These are phyloP conservation scores for Lates calcarifer DNA, from an alignment of 2,113 vertebrate species.

Conservation along the genomic window DNA sequence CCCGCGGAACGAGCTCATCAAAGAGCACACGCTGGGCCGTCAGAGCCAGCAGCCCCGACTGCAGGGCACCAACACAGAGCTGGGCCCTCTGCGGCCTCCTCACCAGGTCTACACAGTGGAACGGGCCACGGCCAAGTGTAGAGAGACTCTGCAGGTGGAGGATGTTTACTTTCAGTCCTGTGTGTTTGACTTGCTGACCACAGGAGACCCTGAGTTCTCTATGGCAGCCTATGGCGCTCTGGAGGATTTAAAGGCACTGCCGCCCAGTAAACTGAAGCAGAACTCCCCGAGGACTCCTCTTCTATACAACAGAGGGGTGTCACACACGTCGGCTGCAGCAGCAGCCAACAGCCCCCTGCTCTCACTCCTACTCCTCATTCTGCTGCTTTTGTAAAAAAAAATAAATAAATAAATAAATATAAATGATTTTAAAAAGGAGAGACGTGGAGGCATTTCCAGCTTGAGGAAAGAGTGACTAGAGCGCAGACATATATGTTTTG, in stretches of 20 bases:
- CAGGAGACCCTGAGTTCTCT: conserved; percentile 88
- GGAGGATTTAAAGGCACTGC: conserved; percentile 88
- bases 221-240: conserved; percentile 87
- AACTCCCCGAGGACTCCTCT: conserved; percentile 80
- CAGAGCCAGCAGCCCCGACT: conserved; percentile 72
- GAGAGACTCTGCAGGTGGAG: conserved; percentile 87
- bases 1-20: conserved; percentile 87
- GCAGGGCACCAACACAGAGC: conserved; percentile 71
- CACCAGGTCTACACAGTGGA: conserved; percentile 84
- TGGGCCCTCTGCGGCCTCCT: conserved; percentile 68
- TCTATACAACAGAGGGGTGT: conserved; percentile 40
- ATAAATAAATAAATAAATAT: conserved; percentile 18
- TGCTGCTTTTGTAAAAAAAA: conserved; percentile 74
- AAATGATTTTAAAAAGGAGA: conserved; percentile 29
- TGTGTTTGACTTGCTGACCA: conserved; percentile 89
- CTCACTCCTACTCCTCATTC: conserved; percentile 60
- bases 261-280: conserved; percentile 86
- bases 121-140: conserved; percentile 85
- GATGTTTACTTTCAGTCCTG: conserved; percentile 91
- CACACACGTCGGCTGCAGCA: conserved; percentile 16
- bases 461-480: conserved; percentile 78
- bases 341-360: conserved; percentile 49
- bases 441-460: conserved; percentile 54
- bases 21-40: conserved; percentile 84
- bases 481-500: conserved; percentile 34